Evolutionary conservation across 2,797 vertebrate species (phyloP), one percentile per base, ranked within the genome.

Genomic region (Schizopygopsis pylzovi): DNA sequence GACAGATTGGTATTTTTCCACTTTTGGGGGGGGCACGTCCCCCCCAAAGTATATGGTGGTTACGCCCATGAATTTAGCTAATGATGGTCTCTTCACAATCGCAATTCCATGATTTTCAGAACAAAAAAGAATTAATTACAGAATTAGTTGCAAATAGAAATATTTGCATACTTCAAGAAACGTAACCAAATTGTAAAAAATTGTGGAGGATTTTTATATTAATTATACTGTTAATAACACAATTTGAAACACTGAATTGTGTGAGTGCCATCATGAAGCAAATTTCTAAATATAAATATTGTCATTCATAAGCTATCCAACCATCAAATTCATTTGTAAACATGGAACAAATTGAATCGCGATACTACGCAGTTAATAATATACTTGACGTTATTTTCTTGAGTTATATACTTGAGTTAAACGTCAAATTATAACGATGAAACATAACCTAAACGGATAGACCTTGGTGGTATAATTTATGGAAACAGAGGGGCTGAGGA

Each of bases 61-160:
- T n/a, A n/a, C n/a, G n/a, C n/a, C n/a, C n/a, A n/a, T n/a, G n/a
- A n/a, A n/a, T n/a, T n/a, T 86, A 52, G 59, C 68, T 16, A 20
- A 45, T n/a, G 67, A 47, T 28, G 59, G 28, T 16, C n/a, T 83
- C 83, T 76, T 61, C 72, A 61, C 28, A 56, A 45, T 73, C 47
- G n/a, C 39, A 33, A 82, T 70, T 82, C 18, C 18, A 59, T 41
- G 22, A 25, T 54, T 82, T 77, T 47, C 25, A 39, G 54, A 20
- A 39, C 43, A 25, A 49, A 37, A 39, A 16, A 1, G 3, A 15
- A 47, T 47, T 10, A 2, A n/a, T 37, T 76, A 33, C 3, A 81
- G 1, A 28, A 28, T 28, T 52, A 68, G 20, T 39, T 52, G n/a
- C 12, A 61, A 59, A 81, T 16, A n/a, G 1, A 81, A 12, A 33